phyloP scores from a whole-genome alignment of 2,113 vertebrate species.

The Pterocles gutturalis region DNA sequence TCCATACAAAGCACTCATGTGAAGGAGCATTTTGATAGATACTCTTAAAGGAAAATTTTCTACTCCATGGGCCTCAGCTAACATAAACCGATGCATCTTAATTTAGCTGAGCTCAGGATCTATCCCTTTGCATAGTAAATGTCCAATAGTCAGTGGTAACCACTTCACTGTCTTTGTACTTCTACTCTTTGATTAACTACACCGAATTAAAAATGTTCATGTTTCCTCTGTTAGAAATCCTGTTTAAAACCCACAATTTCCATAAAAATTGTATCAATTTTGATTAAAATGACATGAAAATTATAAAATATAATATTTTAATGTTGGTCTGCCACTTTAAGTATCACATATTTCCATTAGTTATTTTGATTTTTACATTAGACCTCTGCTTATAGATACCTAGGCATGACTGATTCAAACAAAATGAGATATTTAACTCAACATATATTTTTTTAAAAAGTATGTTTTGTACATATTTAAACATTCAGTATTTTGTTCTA shows the following conservation, averaged over 20 bases:
- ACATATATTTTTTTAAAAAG: background rate
- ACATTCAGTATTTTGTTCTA: background rate
- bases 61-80: background rate
- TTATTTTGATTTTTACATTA: background rate
- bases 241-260: background rate
- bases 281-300: background rate
- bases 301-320: background rate
- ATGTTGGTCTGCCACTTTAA: background rate
- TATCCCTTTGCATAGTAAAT: background rate
- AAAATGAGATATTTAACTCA: background rate
- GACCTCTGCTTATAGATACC: background rate
- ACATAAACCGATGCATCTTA: background rate
- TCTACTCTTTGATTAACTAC: background rate
- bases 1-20: background rate
- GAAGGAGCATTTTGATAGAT: background rate
- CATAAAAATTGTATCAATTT: background rate
- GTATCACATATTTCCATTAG: background rate
- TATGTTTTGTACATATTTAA: background rate
- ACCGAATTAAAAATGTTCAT: background rate
- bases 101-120: background rate
- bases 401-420: background rate
- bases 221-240: background rate
- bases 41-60: background rate
- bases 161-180: background rate
- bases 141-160: background rate